A percentile compares a stretch with the other conserved stretches of the same genome.
phyloP scores from a whole-genome alignment of 2,888 invertebrate species.

The Sturmia bella region DNA sequence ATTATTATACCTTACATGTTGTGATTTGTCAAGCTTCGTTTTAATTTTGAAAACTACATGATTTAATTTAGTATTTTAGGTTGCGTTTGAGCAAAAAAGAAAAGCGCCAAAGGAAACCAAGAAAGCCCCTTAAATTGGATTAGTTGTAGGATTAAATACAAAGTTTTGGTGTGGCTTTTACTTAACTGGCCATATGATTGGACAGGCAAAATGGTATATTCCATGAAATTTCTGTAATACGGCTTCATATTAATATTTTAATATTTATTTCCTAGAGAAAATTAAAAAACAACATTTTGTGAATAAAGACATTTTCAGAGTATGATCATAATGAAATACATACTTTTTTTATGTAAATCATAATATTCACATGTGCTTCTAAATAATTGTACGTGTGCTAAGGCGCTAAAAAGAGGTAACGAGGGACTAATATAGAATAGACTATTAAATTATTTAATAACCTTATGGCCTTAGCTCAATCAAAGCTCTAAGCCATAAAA shows the following conservation, averaged over 20 bases:
- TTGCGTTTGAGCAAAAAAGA: slow-evolving; percentile 13
- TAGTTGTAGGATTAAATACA: slow-evolving; percentile 23
- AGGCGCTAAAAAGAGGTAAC: no score
- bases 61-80: slow-evolving; percentile 62
- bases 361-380: no score
- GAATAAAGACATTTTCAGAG: no score
- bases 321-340: no score
- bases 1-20: slow-evolving; percentile 61
- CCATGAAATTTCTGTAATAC: not conserved
- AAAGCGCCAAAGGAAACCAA: not conserved
- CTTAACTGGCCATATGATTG: not conserved
- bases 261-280: no score
- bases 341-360: no score
- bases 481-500: no score
- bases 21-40: slow-evolving; percentile 69
- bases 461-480: no score
- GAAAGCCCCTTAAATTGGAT: slow-evolving; percentile 27
- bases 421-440: no score
- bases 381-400: no score
- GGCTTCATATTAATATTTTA: not conserved
- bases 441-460: no score
- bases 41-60: slow-evolving; percentile 69
- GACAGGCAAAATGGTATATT: not conserved
- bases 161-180: slow-evolving; percentile 1
- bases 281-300: no score